phyloP scores from a whole-genome alignment of 2,888 invertebrate genomes.

The Zootermopsis nevadensis region DNA sequence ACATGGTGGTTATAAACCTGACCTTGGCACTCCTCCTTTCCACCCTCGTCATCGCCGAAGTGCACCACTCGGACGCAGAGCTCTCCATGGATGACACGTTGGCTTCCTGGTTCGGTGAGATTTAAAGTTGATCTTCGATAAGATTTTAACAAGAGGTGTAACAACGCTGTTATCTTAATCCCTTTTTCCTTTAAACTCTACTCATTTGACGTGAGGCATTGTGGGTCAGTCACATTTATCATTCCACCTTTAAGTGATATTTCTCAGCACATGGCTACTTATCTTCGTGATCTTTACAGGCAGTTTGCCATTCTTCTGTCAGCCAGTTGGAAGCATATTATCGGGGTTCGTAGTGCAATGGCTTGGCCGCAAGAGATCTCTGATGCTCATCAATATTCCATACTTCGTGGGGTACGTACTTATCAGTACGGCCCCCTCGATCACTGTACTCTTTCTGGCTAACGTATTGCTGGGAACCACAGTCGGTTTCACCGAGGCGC shows the following conservation, averaged over 20 bases:
- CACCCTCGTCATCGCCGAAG: slow-evolving; percentile 24
- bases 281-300: not conserved
- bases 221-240: no score
- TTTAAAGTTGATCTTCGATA: no score
- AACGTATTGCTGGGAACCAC: slow-evolving; percentile 69
- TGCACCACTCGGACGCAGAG: not conserved
- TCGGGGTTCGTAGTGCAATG: slow-evolving; percentile 68
- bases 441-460: slow-evolving; percentile 65
- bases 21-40: not conserved
- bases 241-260: no score
- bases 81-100: slow-evolving; percentile 27
- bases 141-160: no score
- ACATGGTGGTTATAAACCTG: slow-evolving; percentile 22
- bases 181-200: no score
- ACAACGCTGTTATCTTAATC: no score
- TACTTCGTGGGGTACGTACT: slow-evolving; percentile 69
- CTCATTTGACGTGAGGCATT: no score
- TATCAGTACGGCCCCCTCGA: slow-evolving; percentile 66
- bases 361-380: slow-evolving; percentile 67
- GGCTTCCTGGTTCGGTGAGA: slow-evolving; percentile 37
- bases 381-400: slow-evolving; percentile 70
- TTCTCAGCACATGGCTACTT: no score
- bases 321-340: slow-evolving; percentile 9
- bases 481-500: slow-evolving; percentile 71
- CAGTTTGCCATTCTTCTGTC: slow-evolving; percentile 31